Evolutionary conservation across 2,797 vertebrate genomes (phyloP), one percentile per base, ranked within the genome.

Genomic region (Halcyon leucocephala): DNA sequence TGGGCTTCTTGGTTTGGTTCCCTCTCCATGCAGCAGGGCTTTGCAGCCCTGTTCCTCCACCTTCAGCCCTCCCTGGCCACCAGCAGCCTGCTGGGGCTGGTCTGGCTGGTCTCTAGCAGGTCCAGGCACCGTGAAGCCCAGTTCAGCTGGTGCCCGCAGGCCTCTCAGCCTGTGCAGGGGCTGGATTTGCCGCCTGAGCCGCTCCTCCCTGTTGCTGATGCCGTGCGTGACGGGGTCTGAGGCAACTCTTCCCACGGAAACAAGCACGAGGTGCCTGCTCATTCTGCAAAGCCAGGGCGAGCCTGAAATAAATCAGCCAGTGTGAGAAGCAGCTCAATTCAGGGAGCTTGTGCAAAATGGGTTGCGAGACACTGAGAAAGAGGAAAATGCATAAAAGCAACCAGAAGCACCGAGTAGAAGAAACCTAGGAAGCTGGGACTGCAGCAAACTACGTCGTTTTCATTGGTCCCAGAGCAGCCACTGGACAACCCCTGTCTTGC

Each of bases 201-300:
- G 0, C 29, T n/a, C 62, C 29, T 65, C 28, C 42, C 62, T 22
- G 10, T 9, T 0, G 0, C 76, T 10, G 39, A 7, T 4, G 28
- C 49, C 0, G 2, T 1, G 0, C 6, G 2, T 0, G 3, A 39
- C 9, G 28, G 5, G 21, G 19, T 7, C 62, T 82, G 92, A 33
- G 61, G 49, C 42, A 15, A 69, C 54, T 57, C 62, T 90, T 52
- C 77, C 76, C 70, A 13, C 0, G 7, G 92, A 44, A 87, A 57
- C 37, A 65, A 2, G 26, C 73, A 9, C 3, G 0, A 0, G 1
- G n/a, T 0, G 2, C 55, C 5, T 26, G 20, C 6, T 12, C 0
- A 0, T 91, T 73, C 71, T 73, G 72, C 46, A 54, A 37, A 72
- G 37, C 25, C 57, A 3, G 42, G n/a, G 64, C 0, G 1, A 83